Base-by-base conservation (phyloP, 2,888 invertebrate genomes). In the Lycophotia porphyrea region DNA sequence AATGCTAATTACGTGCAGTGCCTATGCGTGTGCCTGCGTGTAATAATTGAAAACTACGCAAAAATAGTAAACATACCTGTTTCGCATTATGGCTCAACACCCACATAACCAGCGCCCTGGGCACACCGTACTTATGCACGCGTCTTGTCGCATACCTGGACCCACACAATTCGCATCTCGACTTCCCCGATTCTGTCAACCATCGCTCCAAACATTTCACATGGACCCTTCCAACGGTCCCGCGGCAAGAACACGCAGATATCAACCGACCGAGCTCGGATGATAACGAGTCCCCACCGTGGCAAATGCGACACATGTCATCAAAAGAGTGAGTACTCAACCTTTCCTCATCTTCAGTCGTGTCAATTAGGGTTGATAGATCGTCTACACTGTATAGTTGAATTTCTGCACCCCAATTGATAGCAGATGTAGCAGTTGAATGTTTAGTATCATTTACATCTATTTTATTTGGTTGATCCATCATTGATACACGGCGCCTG, bases 181-280 rank as follows among this genome's bases (percentile, higher is more conserved):
- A 97, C 78, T 97, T 97, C 47, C 98, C 97, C 2, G 98, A 97
- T 90, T 98, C 98, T 3, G 98, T 98, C 58, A 98, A 94, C 98
- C 98, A 98, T 71, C 97, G 97, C 93, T 98, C 98, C 86, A 98
- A 93, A 90, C 98, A 98, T 76, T 97, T 97, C 4, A 97, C 97
- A 92, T 98, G 98, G 21, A 98, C 97, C 73, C 97, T 96, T 0
- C 98, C 98, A 84, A 98, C 97, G 3, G 98, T 97, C 0, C 98
- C 98, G 1, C 96, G 92, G 80, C 96, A 96, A 4, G 92, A 97
- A 82, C 96, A 96, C 1, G 96, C 95, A 0, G 96, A 96, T 89
- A 96, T 93, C 74, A 96, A 87, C 34, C 84, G 89, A 0, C 96
- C 96, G 0, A 94, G 89, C 74, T 96, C 96, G 11, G 75, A 60